Conservation (phyloP, 2,797 vertebrate species). For the Periparus ater region DNA sequence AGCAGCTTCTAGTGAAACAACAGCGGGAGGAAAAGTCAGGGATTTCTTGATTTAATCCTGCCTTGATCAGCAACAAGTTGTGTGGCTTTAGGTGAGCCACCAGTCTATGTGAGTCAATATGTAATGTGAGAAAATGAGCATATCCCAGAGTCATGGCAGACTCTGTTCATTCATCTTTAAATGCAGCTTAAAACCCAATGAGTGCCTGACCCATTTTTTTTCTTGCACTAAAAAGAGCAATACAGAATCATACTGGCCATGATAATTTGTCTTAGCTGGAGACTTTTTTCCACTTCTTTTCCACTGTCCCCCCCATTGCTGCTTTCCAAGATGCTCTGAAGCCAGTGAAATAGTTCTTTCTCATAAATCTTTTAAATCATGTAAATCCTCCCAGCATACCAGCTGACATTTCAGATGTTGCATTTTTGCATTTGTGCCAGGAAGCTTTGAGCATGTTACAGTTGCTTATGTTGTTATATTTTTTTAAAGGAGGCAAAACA, state of each 20-base stretch:
- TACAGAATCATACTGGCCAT: neutral
- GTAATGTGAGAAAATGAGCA: neutral
- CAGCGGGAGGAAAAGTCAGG: neutral
- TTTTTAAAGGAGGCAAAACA: constrained; percentile 46
- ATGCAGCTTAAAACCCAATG: neutral
- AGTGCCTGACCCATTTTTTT: neutral
- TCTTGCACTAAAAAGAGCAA: neutral
- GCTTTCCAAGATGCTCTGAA: constrained; percentile 35
- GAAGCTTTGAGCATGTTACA: constrained; percentile 42
- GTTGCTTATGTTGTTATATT: constrained; percentile 42
- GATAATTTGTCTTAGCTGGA: neutral
- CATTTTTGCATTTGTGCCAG: constrained; percentile 59
- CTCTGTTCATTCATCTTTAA: neutral
- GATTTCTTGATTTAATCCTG: constrained; percentile 6
- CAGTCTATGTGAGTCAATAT: neutral
- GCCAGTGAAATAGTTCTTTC: neutral
- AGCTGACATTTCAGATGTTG: constrained; percentile 62
- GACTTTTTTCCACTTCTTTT: neutral
- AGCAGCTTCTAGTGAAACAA: neutral
- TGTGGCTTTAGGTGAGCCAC: constrained; percentile 27
- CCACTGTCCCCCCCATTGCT: neutral
- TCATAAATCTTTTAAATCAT: constrained; percentile 23
- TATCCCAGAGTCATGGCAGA: neutral
- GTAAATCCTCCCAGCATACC: neutral
- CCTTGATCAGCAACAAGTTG: neutral